phyloP scores from a whole-genome alignment of 2,797 vertebrate genomes.

The Squalus acanthias region DNA sequence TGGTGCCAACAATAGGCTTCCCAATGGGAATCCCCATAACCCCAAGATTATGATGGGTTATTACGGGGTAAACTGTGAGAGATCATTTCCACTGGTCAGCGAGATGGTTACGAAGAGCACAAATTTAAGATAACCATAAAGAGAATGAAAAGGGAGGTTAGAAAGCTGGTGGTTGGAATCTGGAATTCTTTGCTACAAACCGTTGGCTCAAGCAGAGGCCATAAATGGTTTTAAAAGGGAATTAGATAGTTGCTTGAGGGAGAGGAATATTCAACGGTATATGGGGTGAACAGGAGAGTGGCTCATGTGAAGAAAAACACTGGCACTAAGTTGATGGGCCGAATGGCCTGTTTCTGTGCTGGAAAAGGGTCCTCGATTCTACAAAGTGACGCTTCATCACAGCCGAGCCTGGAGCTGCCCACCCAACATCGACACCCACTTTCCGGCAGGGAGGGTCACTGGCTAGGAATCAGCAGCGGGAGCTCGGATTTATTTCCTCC shows the following conservation, averaged over 20 bases:
- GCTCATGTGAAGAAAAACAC: neutral
- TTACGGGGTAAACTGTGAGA: neutral
- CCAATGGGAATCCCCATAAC: neutral
- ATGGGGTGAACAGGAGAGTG: neutral
- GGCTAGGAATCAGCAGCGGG: neutral
- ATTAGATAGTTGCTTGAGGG: neutral
- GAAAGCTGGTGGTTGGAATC: neutral
- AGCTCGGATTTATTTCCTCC: neutral
- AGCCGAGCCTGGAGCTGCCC: neutral
- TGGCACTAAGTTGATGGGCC: neutral
- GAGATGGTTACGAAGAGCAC: neutral
- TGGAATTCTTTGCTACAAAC: neutral
- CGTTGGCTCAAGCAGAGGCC: neutral
- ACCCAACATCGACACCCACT: neutral
- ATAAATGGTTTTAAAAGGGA: neutral
- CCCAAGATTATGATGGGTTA: neutral
- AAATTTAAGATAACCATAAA: neutral
- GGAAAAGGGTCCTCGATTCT: neutral
- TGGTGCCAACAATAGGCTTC: neutral
- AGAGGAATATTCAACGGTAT: neutral
- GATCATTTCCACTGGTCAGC: neutral
- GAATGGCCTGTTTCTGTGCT: neutral
- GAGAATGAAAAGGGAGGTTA: neutral
- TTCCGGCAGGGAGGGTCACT: neutral
- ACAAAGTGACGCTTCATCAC: neutral